phyloP scores from a whole-genome alignment of 64 coral and sea anemone species.

The Montipora capricornis region DNA sequence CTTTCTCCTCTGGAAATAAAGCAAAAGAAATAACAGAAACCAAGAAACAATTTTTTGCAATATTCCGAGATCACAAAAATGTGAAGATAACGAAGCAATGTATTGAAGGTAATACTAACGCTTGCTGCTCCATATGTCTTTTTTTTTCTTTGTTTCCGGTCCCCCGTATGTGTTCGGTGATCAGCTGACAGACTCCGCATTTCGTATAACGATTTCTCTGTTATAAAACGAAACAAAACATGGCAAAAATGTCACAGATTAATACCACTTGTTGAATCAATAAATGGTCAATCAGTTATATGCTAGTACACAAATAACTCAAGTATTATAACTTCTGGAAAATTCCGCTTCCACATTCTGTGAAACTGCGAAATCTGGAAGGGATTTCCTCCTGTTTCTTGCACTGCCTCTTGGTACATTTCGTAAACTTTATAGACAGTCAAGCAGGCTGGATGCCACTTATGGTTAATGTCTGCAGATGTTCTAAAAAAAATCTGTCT shows the following conservation, averaged over 20 bases:
- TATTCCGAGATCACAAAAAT: not conserved
- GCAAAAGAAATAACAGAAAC: not conserved
- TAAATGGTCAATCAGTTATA: not conserved
- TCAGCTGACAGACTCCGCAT: conserved; percentile 61
- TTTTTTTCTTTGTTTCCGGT: conserved; percentile 46
- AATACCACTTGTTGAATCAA: not conserved
- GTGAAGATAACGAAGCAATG: not conserved
- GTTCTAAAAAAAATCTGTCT: no score
- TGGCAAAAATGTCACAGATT: not conserved
- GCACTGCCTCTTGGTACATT: conserved; percentile 23
- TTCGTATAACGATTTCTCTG: conserved; percentile 62
- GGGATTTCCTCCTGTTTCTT: not conserved
- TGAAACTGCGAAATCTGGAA: conserved; percentile 29
- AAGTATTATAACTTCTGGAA: conserved; percentile 36
- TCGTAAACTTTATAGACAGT: conserved; percentile 40
- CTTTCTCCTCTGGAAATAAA: conserved; percentile 44
- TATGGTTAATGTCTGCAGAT: conserved; percentile 11
- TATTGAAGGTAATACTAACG: not conserved
- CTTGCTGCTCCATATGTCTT: conserved; percentile 69
- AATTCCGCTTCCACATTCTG: conserved; percentile 35
- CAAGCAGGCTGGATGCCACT: conserved; percentile 54
- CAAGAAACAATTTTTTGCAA: not conserved
- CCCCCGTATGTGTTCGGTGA: conserved; percentile 12
- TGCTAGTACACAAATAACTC: not conserved
- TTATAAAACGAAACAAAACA: not conserved